Percentiles rank a stretch among this genome's conserved stretches.
phyloP scores from a whole-genome alignment of 2,888 invertebrate species.

The Agonopterix alstromeriana region DNA sequence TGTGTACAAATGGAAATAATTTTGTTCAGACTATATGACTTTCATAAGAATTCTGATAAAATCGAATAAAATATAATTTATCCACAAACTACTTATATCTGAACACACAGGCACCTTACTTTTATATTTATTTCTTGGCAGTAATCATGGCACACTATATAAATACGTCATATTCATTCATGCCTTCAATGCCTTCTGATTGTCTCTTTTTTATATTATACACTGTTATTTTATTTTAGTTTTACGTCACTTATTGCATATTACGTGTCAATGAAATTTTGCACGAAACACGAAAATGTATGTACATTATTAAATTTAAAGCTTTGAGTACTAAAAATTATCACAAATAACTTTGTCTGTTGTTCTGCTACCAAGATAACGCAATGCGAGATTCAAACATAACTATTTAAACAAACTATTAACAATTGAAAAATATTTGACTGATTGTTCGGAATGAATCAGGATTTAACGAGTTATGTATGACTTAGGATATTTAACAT shows the following conservation, averaged over 20 bases:
- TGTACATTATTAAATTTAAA: conserved; percentile 39
- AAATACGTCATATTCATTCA: conserved; percentile 25
- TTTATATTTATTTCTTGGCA: conserved; percentile 49
- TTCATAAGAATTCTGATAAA: conserved; percentile 13
- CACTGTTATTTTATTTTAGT: not conserved
- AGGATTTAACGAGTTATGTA: too few relatives aligned
- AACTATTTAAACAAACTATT: too few relatives aligned
- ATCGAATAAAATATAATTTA: conserved; percentile 29
- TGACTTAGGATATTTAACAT: too few relatives aligned
- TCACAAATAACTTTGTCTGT: conserved; percentile 50
- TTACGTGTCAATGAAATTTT: conserved; percentile 12
- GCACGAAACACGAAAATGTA: conserved; percentile 23
- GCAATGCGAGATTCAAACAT: conserved; percentile 8
- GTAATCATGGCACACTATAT: conserved; percentile 58
- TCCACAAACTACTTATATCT: conserved; percentile 42
- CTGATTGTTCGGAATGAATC: too few relatives aligned
- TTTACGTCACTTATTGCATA: not conserved
- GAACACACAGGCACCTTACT: conserved; percentile 72
- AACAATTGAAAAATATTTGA: too few relatives aligned
- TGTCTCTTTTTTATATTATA: not conserved
- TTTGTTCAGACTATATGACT: conserved; percentile 5
- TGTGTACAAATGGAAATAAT: conserved; percentile 3
- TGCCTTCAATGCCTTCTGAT: conserved; percentile 20
- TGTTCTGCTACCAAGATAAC: conserved; percentile 29
- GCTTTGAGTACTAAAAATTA: conserved; percentile 45